A percentile compares a stretch with the other conserved stretches of the same genome.
These are phyloP conservation scores for Globodera rostochiensis DNA, from an alignment of 1,140 invertebrate species.

Conservation along the genomic window DNA sequence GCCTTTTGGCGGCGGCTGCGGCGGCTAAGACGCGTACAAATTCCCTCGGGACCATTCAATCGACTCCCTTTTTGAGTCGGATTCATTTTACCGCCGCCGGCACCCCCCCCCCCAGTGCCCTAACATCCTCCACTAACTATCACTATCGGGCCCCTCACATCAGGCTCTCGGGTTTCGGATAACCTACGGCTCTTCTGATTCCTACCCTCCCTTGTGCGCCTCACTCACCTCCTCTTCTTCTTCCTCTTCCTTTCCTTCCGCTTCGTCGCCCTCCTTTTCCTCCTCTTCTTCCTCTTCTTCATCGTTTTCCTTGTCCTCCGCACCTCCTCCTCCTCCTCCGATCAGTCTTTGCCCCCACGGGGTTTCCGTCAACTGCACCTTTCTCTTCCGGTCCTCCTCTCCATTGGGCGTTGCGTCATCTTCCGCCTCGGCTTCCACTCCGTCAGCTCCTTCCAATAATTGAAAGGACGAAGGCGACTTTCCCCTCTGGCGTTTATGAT, in stretches of 20 bases:
- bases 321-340: not conserved
- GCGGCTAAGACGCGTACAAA: not conserved
- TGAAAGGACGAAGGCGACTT: not conserved
- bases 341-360: no score
- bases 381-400: no score
- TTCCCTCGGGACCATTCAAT: not conserved
- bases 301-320: not conserved
- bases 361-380: no score
- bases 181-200: no score
- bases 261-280: not conserved
- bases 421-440: no score
- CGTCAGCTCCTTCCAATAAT: not conserved
- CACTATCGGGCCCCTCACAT: not conserved
- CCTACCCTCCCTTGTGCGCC: not conserved
- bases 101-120: not conserved
- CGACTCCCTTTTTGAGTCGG: not conserved
- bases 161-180: no score
- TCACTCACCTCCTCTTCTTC: constrained; percentile 2
- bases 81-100: not conserved
- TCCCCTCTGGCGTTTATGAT: not conserved
- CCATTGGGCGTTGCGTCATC: no score
- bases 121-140: not conserved
- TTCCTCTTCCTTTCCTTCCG: not conserved
- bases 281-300: not conserved
- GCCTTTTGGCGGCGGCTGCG: not conserved